Evolutionary conservation across 2,113 vertebrate species (phyloP), one percentile per base, ranked within the genome.

Genomic region (Cephalopterus ornatus): DNA sequence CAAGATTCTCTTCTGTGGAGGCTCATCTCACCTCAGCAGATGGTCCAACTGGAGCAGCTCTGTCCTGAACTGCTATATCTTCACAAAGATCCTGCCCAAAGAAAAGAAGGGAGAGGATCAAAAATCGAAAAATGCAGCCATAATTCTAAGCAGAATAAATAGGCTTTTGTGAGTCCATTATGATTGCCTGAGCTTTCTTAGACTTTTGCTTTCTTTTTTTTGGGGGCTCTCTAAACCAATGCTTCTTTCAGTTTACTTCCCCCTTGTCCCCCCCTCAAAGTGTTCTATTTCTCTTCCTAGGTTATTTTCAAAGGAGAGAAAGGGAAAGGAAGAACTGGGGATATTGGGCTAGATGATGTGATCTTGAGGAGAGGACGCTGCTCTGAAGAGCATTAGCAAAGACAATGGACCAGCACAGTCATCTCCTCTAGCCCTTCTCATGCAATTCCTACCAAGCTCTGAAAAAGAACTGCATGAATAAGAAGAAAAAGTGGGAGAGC

Each of bases 221-320:
- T 65, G 28, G 63, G 63, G 33, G n/a, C n/a, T 30, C 21, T 41
- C 41, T 39, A 20, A 62, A 50, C 11, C 14, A 37, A 55, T 35
- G 16, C 41, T 46, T 9, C 73, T 73, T 72, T 30, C 26, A 27
- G 66, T 59, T 59, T 33, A 27, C 47, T 30, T 14, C 6, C 7
- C 12, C 18, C 39, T 6, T 6, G 1, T 1, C 26, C 35, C 3
- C 4, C 5, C 32, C 6, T 91, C 11, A 59, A 42, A 33, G 55
- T 1, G 2, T 62, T 82, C 42, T 46, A 0, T 4, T 95, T 98
- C 55, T 95, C 85, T 94, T 95, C 68, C 35, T 97, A 99, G 99
- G 98, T 99, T 95, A 98, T 99, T 96, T 98, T 99, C 96, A 99
- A 98, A 98, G 99, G 99, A 3, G 99, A 99, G 95, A 98, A 98